Percentiles rank a stretch among this genome's conserved stretches.
phyloP scores from a whole-genome alignment of 2,888 invertebrate genomes.

The Ectemnius cavifrons region DNA sequence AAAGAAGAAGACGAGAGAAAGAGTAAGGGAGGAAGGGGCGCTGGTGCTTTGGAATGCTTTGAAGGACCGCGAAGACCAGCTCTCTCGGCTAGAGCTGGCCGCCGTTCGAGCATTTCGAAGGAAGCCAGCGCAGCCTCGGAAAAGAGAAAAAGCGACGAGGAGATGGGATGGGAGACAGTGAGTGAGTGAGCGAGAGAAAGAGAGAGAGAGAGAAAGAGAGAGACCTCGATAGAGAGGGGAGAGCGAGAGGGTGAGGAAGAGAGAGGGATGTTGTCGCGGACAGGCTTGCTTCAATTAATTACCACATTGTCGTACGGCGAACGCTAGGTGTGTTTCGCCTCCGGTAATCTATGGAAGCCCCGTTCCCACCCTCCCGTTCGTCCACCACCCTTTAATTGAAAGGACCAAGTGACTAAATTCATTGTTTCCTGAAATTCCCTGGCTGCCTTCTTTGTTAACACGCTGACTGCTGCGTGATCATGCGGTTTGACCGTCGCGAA shows the following conservation, averaged over 20 bases:
- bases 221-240: background rate
- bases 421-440: too few species aligned
- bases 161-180: too few species aligned
- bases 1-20: conserved; percentile 38
- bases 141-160: too few species aligned
- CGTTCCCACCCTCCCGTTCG: conserved; percentile 65
- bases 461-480: too few species aligned
- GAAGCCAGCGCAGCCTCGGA: conserved; percentile 53
- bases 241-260: conserved; percentile 52
- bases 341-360: conserved; percentile 66
- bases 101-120: conserved; percentile 67
- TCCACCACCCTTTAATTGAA: conserved; percentile 62
- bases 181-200: too few species aligned
- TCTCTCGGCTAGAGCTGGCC: conserved; percentile 63
- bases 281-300: conserved; percentile 76
- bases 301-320: conserved; percentile 75
- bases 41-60: conserved; percentile 77
- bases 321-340: conserved; percentile 67
- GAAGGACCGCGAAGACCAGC: conserved; percentile 74
- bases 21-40: conserved; percentile 62
- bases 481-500: too few species aligned
- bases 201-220: too few species aligned
- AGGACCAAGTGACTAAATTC: too few species aligned
- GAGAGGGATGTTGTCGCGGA: conserved; percentile 57
- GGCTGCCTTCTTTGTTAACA: too few species aligned